phyloP scores from a whole-genome alignment of 1,140 invertebrate species.

The Phymorhynchus buccinoides region DNA sequence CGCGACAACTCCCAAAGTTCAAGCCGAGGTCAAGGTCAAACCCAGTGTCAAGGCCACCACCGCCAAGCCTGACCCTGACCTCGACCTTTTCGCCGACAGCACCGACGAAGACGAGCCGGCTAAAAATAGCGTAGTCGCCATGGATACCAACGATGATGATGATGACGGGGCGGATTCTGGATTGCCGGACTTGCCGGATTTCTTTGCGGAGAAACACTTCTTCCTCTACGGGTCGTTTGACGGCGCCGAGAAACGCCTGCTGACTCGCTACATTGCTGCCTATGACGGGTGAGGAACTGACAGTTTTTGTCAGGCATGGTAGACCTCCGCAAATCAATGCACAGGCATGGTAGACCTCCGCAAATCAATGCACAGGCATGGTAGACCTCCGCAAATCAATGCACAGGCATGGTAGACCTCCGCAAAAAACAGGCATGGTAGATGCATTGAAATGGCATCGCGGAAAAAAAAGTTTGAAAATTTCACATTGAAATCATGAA shows the following conservation, averaged over 20 bases:
- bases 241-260: constrained; percentile 52
- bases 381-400: too few species aligned
- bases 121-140: constrained; percentile 15
- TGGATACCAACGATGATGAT: constrained; percentile 44
- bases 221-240: constrained; percentile 71
- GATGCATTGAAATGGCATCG: too few species aligned
- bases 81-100: constrained; percentile 51
- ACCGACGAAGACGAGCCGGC: constrained; percentile 64
- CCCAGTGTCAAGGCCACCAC: not conserved
- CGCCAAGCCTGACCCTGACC: not conserved
- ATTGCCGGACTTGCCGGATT: constrained; percentile 71
- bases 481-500: too few species aligned
- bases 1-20: not conserved
- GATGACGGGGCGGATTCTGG: constrained; percentile 61
- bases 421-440: too few species aligned
- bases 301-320: too few species aligned
- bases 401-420: too few species aligned
- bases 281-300: constrained; percentile 69
- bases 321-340: too few species aligned
- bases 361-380: too few species aligned
- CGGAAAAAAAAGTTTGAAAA: too few species aligned
- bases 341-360: too few species aligned
- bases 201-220: constrained; percentile 70
- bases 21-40: constrained; percentile 9
- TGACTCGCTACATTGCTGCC: constrained; percentile 69